Conservation (phyloP, 2,113 vertebrate genomes). For the Semicossyphus pulcher region DNA sequence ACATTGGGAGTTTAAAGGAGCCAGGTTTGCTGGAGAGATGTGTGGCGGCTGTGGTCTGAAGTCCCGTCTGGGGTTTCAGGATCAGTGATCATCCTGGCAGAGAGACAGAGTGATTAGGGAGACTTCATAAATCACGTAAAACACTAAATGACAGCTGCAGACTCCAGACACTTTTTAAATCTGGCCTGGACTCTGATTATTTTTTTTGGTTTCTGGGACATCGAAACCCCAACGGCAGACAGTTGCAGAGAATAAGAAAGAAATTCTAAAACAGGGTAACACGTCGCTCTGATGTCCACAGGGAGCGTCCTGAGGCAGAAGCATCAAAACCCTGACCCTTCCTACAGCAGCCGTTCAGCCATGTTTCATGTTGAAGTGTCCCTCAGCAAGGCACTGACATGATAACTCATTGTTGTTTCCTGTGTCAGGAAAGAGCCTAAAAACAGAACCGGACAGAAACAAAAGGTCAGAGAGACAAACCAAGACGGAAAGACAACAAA, state of each 20-base stretch:
- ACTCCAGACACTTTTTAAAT: conserved; percentile 5
- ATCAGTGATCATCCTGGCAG: neutral
- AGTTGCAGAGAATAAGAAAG: conserved; percentile 17
- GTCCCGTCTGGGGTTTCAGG: neutral
- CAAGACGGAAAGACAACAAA: neutral
- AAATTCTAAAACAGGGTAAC: conserved; percentile 1
- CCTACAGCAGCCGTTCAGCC: neutral
- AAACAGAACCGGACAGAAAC: neutral
- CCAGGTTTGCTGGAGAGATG: neutral
- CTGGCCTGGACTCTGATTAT: neutral
- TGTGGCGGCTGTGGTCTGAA: neutral
- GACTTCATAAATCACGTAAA: conserved; percentile 22
- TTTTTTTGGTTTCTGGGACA: conserved; percentile 19
- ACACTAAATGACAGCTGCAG: conserved; percentile 4
- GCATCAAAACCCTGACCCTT: neutral
- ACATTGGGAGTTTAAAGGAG: too few species aligned
- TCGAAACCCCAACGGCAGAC: neutral
- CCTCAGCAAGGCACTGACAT: neutral
- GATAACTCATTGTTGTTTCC: neutral
- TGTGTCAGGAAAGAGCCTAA: neutral
- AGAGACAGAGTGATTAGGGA: neutral
- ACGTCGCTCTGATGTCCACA: neutral
- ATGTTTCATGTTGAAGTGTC: neutral
- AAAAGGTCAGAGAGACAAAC: conserved; percentile 1
- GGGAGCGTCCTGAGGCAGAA: conserved; percentile 1